Conservation (phyloP, 2,113 vertebrate genomes). For the Monopterus albus region DNA sequence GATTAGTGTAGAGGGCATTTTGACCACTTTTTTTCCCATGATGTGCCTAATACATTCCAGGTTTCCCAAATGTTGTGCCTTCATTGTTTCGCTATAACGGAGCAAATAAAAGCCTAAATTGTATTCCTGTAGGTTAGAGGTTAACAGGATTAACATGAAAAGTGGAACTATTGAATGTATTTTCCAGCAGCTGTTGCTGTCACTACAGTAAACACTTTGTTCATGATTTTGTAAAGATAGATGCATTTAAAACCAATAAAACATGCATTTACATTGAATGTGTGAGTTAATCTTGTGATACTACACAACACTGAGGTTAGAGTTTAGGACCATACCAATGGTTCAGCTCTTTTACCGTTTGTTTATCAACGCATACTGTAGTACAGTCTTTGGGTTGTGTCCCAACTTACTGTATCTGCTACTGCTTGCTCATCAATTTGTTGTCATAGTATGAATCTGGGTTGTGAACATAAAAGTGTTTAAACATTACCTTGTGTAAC, state of each 20-base stretch:
- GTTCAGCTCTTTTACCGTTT: no score
- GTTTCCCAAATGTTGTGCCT: conserved; percentile 69
- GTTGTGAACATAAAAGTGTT: no score
- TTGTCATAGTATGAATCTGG: no score
- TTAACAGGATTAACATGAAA: background rate
- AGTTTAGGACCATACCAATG: no score
- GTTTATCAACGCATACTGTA: no score
- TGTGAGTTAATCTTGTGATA: background rate
- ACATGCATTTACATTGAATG: conserved; percentile 11
- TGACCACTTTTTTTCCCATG: conserved; percentile 36
- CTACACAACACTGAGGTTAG: background rate
- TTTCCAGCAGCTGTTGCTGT: conserved; percentile 78
- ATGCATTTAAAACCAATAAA: conserved; percentile 42
- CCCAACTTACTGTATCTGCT: no score
- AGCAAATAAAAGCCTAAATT: conserved; percentile 81
- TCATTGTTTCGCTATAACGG: conserved; percentile 66
- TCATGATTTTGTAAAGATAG: conserved; percentile 72
- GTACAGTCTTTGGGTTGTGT: no score
- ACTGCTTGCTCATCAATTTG: no score
- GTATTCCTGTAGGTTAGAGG: conserved; percentile 71
- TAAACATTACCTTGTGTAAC: no score
- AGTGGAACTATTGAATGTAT: conserved; percentile 24
- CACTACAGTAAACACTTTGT: conserved; percentile 87
- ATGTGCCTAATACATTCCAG: conserved; percentile 94
- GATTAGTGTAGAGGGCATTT: conserved; percentile 23